phyloP scores from a whole-genome alignment of 30 jellyfish, hydroid and myxozoan genomes.

The Catostylus mosaicus region DNA sequence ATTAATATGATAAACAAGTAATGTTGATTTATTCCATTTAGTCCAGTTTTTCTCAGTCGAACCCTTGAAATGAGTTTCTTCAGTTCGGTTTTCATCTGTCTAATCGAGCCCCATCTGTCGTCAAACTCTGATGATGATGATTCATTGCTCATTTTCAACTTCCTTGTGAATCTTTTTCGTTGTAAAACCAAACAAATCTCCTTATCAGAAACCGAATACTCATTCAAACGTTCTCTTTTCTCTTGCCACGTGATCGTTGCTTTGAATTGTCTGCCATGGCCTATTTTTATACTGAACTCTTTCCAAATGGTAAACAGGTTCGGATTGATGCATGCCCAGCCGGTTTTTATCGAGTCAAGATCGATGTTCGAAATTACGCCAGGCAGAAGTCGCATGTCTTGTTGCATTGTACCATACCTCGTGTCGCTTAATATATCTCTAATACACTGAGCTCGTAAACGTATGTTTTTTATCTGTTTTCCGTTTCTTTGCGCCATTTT shows the following conservation, averaged over 20 bases:
- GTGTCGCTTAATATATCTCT: slow-evolving; percentile 4
- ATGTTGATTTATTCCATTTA: slow-evolving; percentile 11
- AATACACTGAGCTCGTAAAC: slow-evolving; percentile 36
- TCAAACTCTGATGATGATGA: neutral
- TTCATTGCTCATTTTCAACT: slow-evolving; percentile 18
- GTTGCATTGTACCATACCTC: neutral
- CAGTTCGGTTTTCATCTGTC: slow-evolving; percentile 17
- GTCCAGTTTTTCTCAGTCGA: slow-evolving; percentile 43
- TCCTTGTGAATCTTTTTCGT: slow-evolving; percentile 17
- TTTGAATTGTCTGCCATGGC: slow-evolving; percentile 29
- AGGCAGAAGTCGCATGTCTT: neutral
- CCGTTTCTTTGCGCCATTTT: slow-evolving; percentile 23
- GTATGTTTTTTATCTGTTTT: slow-evolving; percentile 6
- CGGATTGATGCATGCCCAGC: slow-evolving; percentile 68
- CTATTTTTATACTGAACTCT: slow-evolving; percentile 35
- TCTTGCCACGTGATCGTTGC: slow-evolving; percentile 53
- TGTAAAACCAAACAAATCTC: slow-evolving; percentile 36
- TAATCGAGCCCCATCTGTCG: slow-evolving; percentile 9
- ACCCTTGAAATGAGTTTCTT: slow-evolving; percentile 26
- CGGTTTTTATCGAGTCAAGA: slow-evolving; percentile 35
- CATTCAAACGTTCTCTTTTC: slow-evolving; percentile 42
- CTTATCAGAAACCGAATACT: slow-evolving; percentile 33
- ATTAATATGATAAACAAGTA: slow-evolving; percentile 22
- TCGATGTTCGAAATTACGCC: slow-evolving; percentile 30
- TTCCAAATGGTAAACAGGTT: slow-evolving; percentile 48